A percentile compares a stretch with the other conserved stretches of the same genome.
Evolutionary conservation across 2,888 invertebrate genomes (phyloP).

Genomic region (Trichopoda pennipes): DNA sequence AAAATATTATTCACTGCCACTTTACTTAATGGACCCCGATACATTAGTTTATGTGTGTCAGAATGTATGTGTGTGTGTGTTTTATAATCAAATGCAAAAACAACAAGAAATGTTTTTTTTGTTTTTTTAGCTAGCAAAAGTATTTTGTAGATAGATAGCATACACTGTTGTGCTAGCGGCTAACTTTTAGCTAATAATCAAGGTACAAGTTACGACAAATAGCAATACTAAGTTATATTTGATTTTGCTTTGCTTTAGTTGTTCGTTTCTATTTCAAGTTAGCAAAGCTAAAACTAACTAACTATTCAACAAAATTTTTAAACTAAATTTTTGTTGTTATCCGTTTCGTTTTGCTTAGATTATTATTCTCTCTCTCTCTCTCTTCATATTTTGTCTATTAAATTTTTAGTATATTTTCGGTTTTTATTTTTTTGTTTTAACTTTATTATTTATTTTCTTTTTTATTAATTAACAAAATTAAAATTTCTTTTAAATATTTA

Average conservation of each 20-base stretch:
- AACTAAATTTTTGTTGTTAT: conserved; percentile 26
- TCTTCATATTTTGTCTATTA: conserved; percentile 5
- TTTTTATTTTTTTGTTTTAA: conserved; percentile 32
- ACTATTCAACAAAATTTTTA: conserved; percentile 48
- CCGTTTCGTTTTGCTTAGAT: conserved; percentile 55
- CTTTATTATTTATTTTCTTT: conserved; percentile 7
- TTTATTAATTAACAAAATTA: conserved; percentile 54
- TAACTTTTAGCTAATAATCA: conserved; percentile 50
- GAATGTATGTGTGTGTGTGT: background rate
- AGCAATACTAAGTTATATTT: conserved; percentile 34
- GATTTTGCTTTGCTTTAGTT: conserved; percentile 31
- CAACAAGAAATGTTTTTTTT: conserved; percentile 42
- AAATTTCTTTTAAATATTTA: conserved; percentile 32
- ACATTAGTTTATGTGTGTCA: background rate
- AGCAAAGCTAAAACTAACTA: conserved; percentile 49
- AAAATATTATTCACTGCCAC: conserved; percentile 66
- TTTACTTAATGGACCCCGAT: conserved; percentile 32
- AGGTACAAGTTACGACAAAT: conserved; percentile 46
- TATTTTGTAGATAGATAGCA: conserved; percentile 23
- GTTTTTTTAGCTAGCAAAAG: conserved; percentile 18
- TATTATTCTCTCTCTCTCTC: conserved; percentile 57
- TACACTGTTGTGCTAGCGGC: conserved; percentile 61
- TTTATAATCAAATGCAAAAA: conserved; percentile 1
- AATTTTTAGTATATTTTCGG: conserved; percentile 16
- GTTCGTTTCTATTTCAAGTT: conserved; percentile 39